phyloP scores from a whole-genome alignment of 2,888 invertebrate genomes.

The Temnothorax rugatulus region DNA sequence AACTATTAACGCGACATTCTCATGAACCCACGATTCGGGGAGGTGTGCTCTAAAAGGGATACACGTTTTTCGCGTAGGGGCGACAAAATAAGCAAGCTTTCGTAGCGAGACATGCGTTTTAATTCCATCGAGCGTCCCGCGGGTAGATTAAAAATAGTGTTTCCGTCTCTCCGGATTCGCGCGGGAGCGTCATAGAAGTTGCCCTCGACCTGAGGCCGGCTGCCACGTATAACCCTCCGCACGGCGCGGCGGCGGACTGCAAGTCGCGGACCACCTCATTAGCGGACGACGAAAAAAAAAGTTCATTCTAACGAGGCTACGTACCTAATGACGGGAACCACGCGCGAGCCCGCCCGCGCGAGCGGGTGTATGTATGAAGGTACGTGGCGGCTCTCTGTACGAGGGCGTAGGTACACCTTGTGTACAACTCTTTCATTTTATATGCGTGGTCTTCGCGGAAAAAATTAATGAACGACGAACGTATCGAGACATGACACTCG shows the following conservation, averaged over 20 bases:
- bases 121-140: conserved; percentile 74
- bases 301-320: conserved; percentile 82
- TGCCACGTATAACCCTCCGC: conserved; percentile 55
- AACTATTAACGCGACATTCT: conserved; percentile 38
- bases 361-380: conserved; percentile 43
- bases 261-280: conserved; percentile 80
- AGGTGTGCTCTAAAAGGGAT: conserved; percentile 66
- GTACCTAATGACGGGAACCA: conserved; percentile 82
- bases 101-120: conserved; percentile 72
- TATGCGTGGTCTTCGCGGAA: conserved; percentile 67
- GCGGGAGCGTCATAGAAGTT: conserved; percentile 69
- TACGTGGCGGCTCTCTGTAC: conserved; percentile 4
- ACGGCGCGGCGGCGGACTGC: conserved; percentile 64
- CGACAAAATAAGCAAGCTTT: conserved; percentile 65
- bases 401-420: conserved; percentile 65
- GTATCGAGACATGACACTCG: conserved; percentile 61
- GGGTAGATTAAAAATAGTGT: conserved; percentile 78
- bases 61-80: conserved; percentile 56
- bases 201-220: conserved; percentile 64
- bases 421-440: conserved; percentile 63
- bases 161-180: conserved; percentile 69
- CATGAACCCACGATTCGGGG: background rate
- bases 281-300: conserved; percentile 78
- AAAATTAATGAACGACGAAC: conserved; percentile 78
- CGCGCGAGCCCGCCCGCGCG: conserved; percentile 73